phyloP scores from a whole-genome alignment of 2,888 invertebrate genomes.

The Drosophila mimetica region DNA sequence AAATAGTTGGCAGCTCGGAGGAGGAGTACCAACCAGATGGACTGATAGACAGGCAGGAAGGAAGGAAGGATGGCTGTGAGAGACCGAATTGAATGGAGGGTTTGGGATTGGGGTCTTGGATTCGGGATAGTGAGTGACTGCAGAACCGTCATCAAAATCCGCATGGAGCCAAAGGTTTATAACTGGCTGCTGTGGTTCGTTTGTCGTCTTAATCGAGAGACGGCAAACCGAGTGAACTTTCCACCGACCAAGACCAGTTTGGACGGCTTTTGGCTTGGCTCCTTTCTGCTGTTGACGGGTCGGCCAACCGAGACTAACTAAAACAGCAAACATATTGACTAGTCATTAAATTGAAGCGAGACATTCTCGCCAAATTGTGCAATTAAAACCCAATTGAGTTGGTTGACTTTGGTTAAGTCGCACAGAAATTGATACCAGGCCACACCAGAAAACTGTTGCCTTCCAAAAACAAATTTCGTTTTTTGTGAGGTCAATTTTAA shows the following conservation, averaged over 20 bases:
- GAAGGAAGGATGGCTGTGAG: not conserved
- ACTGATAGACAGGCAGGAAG: not conserved
- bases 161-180: slow-evolving; percentile 44
- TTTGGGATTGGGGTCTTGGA: not conserved
- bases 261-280: slow-evolving; percentile 3
- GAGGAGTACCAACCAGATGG: slow-evolving; percentile 9
- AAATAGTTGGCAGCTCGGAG: slow-evolving; percentile 39
- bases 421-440: not conserved
- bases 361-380: slow-evolving; percentile 47
- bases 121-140: not conserved
- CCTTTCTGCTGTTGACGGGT: slow-evolving; percentile 56
- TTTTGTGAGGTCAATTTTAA: too few species aligned
- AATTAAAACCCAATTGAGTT: slow-evolving; percentile 70
- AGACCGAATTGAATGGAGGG: slow-evolving; percentile 24
- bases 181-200: slow-evolving; percentile 63
- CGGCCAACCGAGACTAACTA: slow-evolving; percentile 58
- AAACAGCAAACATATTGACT: slow-evolving; percentile 52
- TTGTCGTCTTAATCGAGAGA: slow-evolving; percentile 70
- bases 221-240: slow-evolving; percentile 53
- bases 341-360: slow-evolving; percentile 44
- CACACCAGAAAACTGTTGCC: not conserved
- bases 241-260: slow-evolving; percentile 48
- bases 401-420: not conserved
- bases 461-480: not conserved
- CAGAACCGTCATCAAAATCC: slow-evolving; percentile 46